A percentile compares a stretch with the other conserved stretches of the same genome.
phyloP scores from a whole-genome alignment of 2,113 vertebrate species.

The Calidris pygmaea region DNA sequence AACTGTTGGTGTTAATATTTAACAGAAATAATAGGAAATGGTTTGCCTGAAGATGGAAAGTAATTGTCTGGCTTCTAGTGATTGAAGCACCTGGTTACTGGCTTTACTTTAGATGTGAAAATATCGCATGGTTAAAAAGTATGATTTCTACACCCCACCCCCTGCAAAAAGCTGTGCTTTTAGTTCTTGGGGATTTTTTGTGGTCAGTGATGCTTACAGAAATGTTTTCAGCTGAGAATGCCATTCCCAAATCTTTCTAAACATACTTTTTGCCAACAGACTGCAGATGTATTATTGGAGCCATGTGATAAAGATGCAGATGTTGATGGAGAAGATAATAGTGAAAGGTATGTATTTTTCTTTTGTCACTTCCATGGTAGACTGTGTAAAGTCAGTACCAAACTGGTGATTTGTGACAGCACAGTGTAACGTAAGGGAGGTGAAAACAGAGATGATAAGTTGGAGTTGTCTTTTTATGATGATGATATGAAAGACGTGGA shows the following conservation, averaged over 20 bases:
- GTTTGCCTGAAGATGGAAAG: neutral
- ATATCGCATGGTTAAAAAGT: neutral
- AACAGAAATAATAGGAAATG: neutral
- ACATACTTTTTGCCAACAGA: slow-evolving; percentile 52
- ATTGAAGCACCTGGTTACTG: neutral
- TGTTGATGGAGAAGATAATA: slow-evolving; percentile 79
- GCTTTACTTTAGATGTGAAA: neutral
- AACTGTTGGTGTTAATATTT: neutral
- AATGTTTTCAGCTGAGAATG: neutral
- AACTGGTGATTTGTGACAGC: neutral
- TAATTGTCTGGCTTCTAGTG: neutral
- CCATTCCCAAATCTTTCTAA: neutral
- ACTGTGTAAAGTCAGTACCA: neutral
- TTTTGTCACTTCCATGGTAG: neutral
- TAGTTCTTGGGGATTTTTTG: neutral
- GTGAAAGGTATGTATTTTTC: slow-evolving; percentile 80
- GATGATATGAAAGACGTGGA: neutral
- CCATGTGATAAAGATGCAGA: slow-evolving; percentile 82
- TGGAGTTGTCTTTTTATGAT: neutral
- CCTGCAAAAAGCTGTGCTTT: neutral
- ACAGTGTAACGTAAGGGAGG: neutral
- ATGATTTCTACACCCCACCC: neutral
- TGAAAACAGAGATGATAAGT: neutral
- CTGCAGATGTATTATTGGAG: slow-evolving; percentile 76
- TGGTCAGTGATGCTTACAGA: neutral